phyloP scores from a whole-genome alignment of 2,113 vertebrate species.

The Irena cyanogastra region DNA sequence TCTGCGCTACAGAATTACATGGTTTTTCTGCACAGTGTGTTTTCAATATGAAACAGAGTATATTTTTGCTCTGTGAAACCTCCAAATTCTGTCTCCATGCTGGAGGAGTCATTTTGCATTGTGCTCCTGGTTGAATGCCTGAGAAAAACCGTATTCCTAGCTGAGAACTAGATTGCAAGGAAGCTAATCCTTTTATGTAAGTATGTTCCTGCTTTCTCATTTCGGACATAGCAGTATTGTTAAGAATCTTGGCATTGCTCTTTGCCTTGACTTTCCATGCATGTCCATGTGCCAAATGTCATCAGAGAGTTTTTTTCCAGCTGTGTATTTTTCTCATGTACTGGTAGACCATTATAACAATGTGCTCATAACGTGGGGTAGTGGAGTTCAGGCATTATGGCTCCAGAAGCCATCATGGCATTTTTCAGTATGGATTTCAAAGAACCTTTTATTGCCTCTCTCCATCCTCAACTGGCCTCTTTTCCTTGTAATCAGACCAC shows the following conservation, averaged over 20 bases:
- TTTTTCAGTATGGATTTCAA: not conserved
- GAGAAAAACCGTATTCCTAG: not conserved
- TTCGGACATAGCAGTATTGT: conserved; percentile 7
- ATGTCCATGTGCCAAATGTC: conserved; percentile 37
- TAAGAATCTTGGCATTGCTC: conserved; percentile 33
- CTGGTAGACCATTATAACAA: not conserved
- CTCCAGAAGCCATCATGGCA: not conserved
- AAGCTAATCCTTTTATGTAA: conserved; percentile 35
- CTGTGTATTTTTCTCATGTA: conserved; percentile 7
- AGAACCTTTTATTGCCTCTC: not conserved
- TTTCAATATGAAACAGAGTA: not conserved
- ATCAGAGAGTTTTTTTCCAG: conserved; percentile 16
- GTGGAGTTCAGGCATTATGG: not conserved
- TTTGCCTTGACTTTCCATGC: conserved; percentile 17
- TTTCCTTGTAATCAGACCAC: not conserved
- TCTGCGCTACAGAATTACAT: not conserved
- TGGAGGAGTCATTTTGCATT: conserved; percentile 17
- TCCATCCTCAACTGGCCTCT: not conserved
- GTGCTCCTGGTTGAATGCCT: conserved; percentile 12
- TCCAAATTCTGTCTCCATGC: not conserved
- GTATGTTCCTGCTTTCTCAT: not conserved
- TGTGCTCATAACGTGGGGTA: not conserved
- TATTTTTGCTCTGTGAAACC: not conserved
- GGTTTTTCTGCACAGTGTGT: conserved; percentile 2
- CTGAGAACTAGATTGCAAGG: conserved; percentile 35